Evolutionary conservation across 2,888 invertebrate species (phyloP).

Genomic region (Lycocerus yunnanus): DNA sequence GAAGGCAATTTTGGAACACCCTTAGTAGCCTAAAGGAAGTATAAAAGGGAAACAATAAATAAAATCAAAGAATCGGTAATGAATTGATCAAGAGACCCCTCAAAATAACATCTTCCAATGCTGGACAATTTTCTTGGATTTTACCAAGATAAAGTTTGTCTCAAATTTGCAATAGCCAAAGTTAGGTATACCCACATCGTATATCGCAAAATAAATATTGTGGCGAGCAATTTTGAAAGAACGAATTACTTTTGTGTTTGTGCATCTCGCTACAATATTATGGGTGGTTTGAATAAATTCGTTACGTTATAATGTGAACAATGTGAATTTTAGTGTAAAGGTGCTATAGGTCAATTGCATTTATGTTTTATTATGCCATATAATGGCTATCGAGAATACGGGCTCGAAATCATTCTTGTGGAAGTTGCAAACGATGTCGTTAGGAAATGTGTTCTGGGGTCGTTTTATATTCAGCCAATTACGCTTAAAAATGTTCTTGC

Average conservation of each 20-base stretch:
- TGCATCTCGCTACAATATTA: background rate
- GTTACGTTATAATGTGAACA: background rate
- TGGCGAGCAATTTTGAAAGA: background rate
- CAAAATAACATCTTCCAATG: background rate
- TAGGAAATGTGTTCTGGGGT: constrained; percentile 42
- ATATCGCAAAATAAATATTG: background rate
- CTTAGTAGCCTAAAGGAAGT: background rate
- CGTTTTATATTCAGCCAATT: constrained; percentile 42
- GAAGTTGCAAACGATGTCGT: constrained; percentile 46
- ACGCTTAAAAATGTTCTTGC: constrained; percentile 40
- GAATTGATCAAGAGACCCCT: background rate
- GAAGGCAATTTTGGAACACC: background rate
- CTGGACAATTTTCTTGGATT: background rate
- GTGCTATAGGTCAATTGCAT: constrained; percentile 2
- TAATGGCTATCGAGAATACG: constrained; percentile 18
- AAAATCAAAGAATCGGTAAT: background rate
- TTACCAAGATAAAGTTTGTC: no score
- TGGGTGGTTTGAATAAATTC: background rate
- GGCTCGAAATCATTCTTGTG: constrained; percentile 33
- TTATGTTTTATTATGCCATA: constrained; percentile 17
- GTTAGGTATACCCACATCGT: no score
- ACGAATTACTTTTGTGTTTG: background rate
- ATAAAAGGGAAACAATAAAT: background rate
- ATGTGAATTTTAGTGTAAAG: background rate
- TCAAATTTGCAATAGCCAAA: no score